Conservation (phyloP, 2,797 vertebrate species). For the Syndactyla subalaris region DNA sequence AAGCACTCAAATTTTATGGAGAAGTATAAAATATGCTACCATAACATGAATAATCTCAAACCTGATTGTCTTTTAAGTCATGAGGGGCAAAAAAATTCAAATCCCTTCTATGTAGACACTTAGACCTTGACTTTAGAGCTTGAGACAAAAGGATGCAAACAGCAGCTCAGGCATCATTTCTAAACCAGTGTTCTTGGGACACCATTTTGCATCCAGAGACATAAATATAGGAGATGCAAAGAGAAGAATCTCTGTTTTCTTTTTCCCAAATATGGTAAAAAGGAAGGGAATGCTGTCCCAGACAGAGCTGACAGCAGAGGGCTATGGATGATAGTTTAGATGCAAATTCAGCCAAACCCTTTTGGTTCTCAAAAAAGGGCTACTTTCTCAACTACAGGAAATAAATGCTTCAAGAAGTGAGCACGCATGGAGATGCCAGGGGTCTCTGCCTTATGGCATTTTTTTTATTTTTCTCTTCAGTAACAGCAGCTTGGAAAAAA, state of each 20-base stretch:
- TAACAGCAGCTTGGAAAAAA: conserved; percentile 46
- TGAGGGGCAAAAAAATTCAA: accelerated
- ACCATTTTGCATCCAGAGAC: neutral
- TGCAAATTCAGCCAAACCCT: neutral
- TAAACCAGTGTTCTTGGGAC: neutral
- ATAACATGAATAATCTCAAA: neutral
- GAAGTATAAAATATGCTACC: neutral
- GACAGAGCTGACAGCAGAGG: neutral
- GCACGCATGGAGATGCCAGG: neutral
- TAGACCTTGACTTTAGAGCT: neutral
- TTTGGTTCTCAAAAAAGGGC: conserved; percentile 19
- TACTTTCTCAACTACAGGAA: neutral
- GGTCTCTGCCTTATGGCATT: neutral
- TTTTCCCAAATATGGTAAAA: neutral
- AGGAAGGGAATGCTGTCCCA: neutral
- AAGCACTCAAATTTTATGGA: neutral
- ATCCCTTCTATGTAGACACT: neutral
- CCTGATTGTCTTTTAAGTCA: neutral
- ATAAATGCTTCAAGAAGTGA: neutral
- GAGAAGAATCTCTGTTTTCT: neutral
- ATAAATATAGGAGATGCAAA: neutral
- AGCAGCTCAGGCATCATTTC: neutral
- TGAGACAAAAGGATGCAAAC: neutral
- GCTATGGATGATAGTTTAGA: neutral
- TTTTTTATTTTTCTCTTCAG: neutral